A percentile compares a stretch with the other conserved stretches of the same genome.
These are phyloP conservation scores for Heteromurus nitidus DNA, from an alignment of 2,888 invertebrate genomes.

Conservation along the genomic window DNA sequence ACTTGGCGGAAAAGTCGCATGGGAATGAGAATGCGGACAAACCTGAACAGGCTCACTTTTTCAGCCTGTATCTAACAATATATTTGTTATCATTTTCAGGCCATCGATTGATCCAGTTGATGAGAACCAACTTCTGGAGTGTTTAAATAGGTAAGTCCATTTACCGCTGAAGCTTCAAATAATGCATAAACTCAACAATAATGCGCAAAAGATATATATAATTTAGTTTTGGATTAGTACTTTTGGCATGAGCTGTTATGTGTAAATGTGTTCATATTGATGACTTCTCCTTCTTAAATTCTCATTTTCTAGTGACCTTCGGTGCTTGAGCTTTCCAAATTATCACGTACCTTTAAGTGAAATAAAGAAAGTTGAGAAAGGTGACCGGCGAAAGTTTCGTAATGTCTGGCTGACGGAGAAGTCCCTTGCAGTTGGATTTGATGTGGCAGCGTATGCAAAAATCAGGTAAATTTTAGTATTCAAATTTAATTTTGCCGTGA, in stretches of 20 bases:
- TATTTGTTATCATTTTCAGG: no score
- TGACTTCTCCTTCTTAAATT: not conserved
- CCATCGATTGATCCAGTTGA: no score
- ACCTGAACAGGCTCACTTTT: no score
- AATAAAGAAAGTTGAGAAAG: constrained; percentile 63
- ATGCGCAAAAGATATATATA: no score
- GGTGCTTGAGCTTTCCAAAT: constrained; percentile 60
- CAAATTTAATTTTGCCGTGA: not conserved
- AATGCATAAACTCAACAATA: no score
- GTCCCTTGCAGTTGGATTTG: constrained; percentile 57
- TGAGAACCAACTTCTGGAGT: no score
- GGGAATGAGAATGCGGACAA: no score
- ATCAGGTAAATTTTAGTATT: constrained; percentile 52
- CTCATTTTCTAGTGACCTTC: constrained; percentile 28
- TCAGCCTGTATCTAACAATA: no score
- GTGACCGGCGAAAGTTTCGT: constrained; percentile 62
- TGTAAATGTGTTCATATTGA: not conserved
- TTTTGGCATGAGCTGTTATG: not conserved
- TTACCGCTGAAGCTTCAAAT: no score
- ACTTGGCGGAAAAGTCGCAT: no score
- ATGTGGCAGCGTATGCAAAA: constrained; percentile 45
- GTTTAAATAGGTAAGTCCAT: no score
- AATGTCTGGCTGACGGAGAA: constrained; percentile 50
- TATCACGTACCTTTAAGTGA: constrained; percentile 58
- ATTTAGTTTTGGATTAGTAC: not conserved